Base-by-base conservation (phyloP, 2,113 vertebrate genomes). In the Panthera uncia region DNA sequence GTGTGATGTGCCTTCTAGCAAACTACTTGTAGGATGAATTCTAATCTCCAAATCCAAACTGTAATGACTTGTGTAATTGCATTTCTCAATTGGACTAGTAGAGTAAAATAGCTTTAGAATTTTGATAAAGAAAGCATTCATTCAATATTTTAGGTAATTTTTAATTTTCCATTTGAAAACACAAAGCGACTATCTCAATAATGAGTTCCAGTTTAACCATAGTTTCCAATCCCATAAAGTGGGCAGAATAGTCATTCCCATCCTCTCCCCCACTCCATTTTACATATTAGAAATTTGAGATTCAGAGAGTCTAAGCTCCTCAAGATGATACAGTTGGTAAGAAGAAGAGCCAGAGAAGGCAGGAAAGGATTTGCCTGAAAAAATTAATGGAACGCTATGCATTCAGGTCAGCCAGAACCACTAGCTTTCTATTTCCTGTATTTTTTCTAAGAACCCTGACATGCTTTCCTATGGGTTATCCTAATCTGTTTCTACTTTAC, bases 161-260 rank as follows among this genome's bases (percentile, higher is more conserved):
- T 95, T 88, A 76, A 65, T 74, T 96, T 97, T 95, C 69, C 52
- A 80, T 57, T 82, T 88, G 38, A 83, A 89, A 81, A 63, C 45
- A 91, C 15, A 76, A 91, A 93, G 5, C 79, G 52, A 52, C 79
- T 89, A 61, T n/a, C 41, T 97, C 82, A 73, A 1, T 79, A 41
- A 87, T 83, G 48, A 82, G 55, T 94, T 96, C 50, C 69, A 95
- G 55, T 90, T 73, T 95, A 82, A 90, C 31, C 14, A 23, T 81
- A 74, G 50, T 65, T 79, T 65, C 29, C 21, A 41, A 79, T 89
- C 18, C 27, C 41, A 23, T 45, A 57, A 52, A 7, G 5, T 14
- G 33, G 25, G 18, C 14, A 81, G 7, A 45, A 36, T 10, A 90
- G 66, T 36, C 14, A 52, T 83, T 93, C 16, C 36, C 36, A 78